These are phyloP conservation scores for Mylabris sibirica DNA, from an alignment of 2,888 invertebrate genomes.

Conservation along the genomic window DNA sequence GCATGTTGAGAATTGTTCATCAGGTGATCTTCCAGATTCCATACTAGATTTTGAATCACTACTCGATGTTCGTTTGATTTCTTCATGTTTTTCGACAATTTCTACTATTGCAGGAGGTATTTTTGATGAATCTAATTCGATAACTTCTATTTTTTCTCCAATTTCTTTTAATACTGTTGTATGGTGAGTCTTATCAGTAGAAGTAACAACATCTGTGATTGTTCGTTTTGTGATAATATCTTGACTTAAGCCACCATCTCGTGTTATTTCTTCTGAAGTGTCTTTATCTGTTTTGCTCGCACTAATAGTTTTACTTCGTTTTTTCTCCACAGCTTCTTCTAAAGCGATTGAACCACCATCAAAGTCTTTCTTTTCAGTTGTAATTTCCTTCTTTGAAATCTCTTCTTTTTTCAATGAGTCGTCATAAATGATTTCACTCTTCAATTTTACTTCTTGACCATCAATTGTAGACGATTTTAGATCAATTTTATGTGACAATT, in stretches of 20 bases:
- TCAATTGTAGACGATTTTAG: constrained; percentile 15
- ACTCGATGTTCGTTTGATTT: constrained; percentile 58
- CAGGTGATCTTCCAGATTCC: constrained; percentile 63
- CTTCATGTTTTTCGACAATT: constrained; percentile 46
- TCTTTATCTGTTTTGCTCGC: constrained; percentile 33
- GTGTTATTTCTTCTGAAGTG: constrained; percentile 23
- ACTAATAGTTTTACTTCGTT: constrained; percentile 37
- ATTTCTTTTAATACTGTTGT: constrained; percentile 47
- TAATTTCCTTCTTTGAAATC: constrained; percentile 38
- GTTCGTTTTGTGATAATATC: constrained; percentile 21
- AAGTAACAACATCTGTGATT: constrained; percentile 32
- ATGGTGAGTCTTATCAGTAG: constrained; percentile 43
- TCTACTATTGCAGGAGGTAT: constrained; percentile 34
- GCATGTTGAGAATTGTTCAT: constrained; percentile 63
- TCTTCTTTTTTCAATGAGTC: constrained; percentile 40
- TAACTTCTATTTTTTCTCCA: constrained; percentile 35
- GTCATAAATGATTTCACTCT: constrained; percentile 41
- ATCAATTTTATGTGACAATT: constrained; percentile 22
- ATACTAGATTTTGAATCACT: constrained; percentile 62
- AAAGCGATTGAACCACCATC: constrained; percentile 41
- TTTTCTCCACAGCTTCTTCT: constrained; percentile 43
- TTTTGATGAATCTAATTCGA: constrained; percentile 39
- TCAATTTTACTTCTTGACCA: constrained; percentile 41
- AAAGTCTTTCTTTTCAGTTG: constrained; percentile 45
- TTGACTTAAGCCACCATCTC: constrained; percentile 14